phyloP scores from a whole-genome alignment of 2,113 vertebrate species.

The Sebastes fasciatus region DNA sequence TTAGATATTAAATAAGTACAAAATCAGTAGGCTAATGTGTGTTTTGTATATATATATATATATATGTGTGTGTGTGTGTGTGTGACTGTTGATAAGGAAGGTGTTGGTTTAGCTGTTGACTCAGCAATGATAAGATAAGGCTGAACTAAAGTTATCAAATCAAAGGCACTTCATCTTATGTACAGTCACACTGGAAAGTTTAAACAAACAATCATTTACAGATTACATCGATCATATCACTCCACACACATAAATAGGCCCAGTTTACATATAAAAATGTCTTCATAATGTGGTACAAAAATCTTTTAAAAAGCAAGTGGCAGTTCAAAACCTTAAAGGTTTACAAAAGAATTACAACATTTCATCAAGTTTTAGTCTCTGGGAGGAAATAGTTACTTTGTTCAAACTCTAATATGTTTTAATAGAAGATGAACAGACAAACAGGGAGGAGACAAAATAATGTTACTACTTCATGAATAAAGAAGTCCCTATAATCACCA shows the following conservation, averaged over 20 bases:
- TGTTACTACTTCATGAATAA: neutral
- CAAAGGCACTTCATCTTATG: slow-evolving; percentile 28
- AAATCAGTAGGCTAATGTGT: slow-evolving; percentile 1
- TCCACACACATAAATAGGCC: slow-evolving; percentile 45
- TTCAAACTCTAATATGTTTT: slow-evolving; percentile 28
- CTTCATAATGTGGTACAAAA: slow-evolving; percentile 32
- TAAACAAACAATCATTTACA: slow-evolving; percentile 49
- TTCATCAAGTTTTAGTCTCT: slow-evolving; percentile 6
- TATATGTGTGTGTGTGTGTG: neutral
- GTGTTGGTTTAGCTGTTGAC: slow-evolving; percentile 29
- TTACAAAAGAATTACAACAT: slow-evolving; percentile 29
- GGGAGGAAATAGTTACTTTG: slow-evolving; percentile 1
- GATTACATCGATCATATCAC: slow-evolving; percentile 12
- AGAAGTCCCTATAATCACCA: neutral
- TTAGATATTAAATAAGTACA: neutral
- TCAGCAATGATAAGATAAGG: slow-evolving; percentile 32
- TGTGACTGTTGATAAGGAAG: slow-evolving; percentile 24
- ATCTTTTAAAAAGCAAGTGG: slow-evolving; percentile 1
- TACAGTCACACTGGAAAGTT: slow-evolving; percentile 4
- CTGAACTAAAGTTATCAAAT: slow-evolving; percentile 19
- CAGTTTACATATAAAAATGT: slow-evolving; percentile 14
- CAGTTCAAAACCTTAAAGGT: neutral
- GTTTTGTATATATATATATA: neutral
- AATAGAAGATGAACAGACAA: neutral
- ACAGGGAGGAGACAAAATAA: neutral